These are phyloP conservation scores for Torymus aiolomorphi DNA, from an alignment of 2,888 invertebrate genomes.

Conservation along the genomic window DNA sequence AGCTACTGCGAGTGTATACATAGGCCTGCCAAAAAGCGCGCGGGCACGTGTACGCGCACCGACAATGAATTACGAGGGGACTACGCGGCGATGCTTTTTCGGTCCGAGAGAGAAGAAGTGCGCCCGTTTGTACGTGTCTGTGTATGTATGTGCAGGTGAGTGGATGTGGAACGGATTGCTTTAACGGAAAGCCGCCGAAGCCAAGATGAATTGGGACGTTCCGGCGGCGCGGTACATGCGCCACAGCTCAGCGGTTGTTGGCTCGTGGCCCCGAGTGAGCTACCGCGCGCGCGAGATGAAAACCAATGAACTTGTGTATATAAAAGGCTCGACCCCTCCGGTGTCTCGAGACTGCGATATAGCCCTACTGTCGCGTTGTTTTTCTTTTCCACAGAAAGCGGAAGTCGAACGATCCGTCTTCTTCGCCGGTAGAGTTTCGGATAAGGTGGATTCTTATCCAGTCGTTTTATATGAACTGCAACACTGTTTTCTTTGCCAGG, in stretches of 20 bases:
- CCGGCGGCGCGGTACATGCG: background rate
- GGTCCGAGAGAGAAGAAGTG: background rate
- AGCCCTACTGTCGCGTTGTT: background rate
- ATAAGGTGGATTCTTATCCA: constrained; percentile 38
- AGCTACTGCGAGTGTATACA: background rate
- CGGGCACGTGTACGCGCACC: background rate
- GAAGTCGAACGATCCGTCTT: constrained; percentile 30
- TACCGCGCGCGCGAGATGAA: constrained; percentile 20
- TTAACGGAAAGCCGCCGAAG: constrained; percentile 47
- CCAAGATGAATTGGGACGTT: constrained; percentile 53
- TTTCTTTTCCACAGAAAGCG: background rate
- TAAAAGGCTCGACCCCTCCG: constrained; percentile 4
- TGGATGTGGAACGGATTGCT: constrained; percentile 45
- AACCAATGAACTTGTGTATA: constrained; percentile 44
- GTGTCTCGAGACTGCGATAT: background rate
- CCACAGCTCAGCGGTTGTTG: constrained; percentile 16
- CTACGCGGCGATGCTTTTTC: constrained; percentile 23
- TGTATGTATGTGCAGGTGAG: background rate
- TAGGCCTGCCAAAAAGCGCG: constrained; percentile 15
- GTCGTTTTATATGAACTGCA: constrained; percentile 36
- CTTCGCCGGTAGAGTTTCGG: constrained; percentile 5
- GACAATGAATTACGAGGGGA: constrained; percentile 48
- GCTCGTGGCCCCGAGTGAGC: constrained; percentile 17
- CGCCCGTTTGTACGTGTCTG: no score
- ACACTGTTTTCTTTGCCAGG: no score